A percentile compares a stretch with the other conserved stretches of the same genome.
These are phyloP conservation scores for Drosophila hydei DNA, from an alignment of 1,140 invertebrate genomes.

Conservation along the genomic window DNA sequence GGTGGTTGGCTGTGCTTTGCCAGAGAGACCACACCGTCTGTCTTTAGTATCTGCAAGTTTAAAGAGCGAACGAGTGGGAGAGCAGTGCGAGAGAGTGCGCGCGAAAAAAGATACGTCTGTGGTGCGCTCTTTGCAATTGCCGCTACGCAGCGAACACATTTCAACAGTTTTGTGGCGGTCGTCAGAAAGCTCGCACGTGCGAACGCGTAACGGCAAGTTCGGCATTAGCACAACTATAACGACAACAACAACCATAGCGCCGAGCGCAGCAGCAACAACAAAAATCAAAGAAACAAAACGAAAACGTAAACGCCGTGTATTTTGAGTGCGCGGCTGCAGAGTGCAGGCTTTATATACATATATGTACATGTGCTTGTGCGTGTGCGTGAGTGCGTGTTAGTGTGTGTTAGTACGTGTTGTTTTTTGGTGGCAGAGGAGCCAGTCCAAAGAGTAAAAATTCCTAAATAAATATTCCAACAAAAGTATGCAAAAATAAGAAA, in stretches of 20 bases:
- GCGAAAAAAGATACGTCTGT: conserved; percentile 36
- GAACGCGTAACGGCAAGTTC: conserved; percentile 45
- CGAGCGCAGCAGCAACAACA: not conserved
- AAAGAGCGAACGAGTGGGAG: conserved; percentile 7
- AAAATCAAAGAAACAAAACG: conserved; percentile 38
- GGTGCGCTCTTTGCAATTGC: conserved; percentile 47
- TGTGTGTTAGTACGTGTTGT: conserved; percentile 22
- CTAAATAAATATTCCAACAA: conserved; percentile 66
- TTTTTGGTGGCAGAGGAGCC: conserved; percentile 29
- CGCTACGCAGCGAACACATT: conserved; percentile 42
- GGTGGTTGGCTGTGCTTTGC: conserved; percentile 32
- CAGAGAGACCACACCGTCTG: conserved; percentile 23
- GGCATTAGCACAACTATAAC: conserved; percentile 36
- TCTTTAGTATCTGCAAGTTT: conserved; percentile 38
- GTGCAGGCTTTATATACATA: conserved; percentile 11
- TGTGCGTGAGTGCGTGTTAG: conserved; percentile 18
- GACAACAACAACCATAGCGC: conserved; percentile 13
- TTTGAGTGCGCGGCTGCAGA: conserved; percentile 22
- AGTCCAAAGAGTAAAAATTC: conserved; percentile 31
- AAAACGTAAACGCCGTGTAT: conserved; percentile 42
- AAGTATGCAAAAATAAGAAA: conserved; percentile 43
- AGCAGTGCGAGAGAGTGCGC: conserved; percentile 1
- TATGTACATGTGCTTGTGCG: conserved; percentile 3
- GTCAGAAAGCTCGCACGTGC: conserved; percentile 58
- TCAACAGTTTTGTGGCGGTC: conserved; percentile 52